Percentiles rank a stretch among this genome's conserved stretches.
phyloP scores from a whole-genome alignment of 1,140 invertebrate species.

The Thalassaphorura encarpata region DNA sequence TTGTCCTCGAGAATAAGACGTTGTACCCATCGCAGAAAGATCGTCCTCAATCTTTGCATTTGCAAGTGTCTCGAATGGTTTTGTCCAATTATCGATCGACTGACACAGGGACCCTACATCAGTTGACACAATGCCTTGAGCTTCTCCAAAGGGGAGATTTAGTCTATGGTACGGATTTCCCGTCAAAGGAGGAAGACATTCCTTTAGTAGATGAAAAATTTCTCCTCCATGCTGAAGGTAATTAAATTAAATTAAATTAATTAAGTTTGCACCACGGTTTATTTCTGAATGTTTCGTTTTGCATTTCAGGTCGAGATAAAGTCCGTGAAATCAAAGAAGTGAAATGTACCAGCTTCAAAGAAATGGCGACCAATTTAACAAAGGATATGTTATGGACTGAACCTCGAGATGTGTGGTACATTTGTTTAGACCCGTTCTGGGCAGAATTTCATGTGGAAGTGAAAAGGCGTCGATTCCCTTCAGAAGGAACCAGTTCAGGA shows the following conservation, averaged over 20 bases:
- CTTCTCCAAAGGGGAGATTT: slow-evolving; percentile 59
- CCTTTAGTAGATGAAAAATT: slow-evolving; percentile 63
- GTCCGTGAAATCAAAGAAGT: slow-evolving; percentile 2
- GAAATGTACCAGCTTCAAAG: slow-evolving; percentile 20
- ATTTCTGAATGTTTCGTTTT: background rate
- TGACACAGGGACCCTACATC: slow-evolving; percentile 51
- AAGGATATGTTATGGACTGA: slow-evolving; percentile 70
- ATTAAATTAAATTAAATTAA: slow-evolving; percentile 21
- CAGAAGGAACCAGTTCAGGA: background rate
- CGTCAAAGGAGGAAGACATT: slow-evolving; percentile 51
- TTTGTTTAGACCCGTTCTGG: slow-evolving; percentile 80
- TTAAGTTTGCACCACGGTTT: background rate
- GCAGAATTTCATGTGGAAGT: slow-evolving; percentile 63
- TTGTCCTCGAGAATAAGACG: slow-evolving; percentile 57
- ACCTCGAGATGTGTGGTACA: slow-evolving; percentile 75
- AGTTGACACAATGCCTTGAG: slow-evolving; percentile 62
- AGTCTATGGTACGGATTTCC: slow-evolving; percentile 62
- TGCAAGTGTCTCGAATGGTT: slow-evolving; percentile 62
- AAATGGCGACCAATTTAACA: slow-evolving; percentile 37
- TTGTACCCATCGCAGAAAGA: slow-evolving; percentile 65
- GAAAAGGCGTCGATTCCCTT: slow-evolving; percentile 3
- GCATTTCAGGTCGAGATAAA: slow-evolving; percentile 16
- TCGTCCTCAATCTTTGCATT: slow-evolving; percentile 64
- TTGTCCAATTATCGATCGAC: slow-evolving; percentile 65
- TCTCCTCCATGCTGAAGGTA: slow-evolving; percentile 59